Evolutionary conservation across 1,140 invertebrate genomes (phyloP).

Genomic region (Heterodera schachtii): DNA sequence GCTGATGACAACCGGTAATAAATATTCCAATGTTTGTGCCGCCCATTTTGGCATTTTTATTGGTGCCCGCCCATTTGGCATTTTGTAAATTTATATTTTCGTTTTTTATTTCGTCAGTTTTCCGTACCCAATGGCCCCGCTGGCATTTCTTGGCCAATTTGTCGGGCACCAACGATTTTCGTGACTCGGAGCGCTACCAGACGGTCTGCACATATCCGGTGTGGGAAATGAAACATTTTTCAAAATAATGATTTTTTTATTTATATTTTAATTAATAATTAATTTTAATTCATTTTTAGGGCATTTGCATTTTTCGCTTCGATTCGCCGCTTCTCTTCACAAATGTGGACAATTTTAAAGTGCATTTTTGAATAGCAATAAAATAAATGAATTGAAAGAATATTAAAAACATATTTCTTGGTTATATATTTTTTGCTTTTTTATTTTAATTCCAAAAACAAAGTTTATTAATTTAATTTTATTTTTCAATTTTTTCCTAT

Average conservation of each 20-base stretch:
- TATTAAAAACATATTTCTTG: too few relatives aligned
- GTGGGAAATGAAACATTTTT: background rate
- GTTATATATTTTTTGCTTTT: too few relatives aligned
- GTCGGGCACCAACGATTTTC: constrained; percentile 59
- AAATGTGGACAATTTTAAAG: constrained; percentile 63
- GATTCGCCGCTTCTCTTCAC: constrained; percentile 63
- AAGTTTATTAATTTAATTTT: too few relatives aligned
- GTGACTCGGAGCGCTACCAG: constrained; percentile 60
- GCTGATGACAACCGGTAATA: constrained; percentile 59
- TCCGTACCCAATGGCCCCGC: constrained; percentile 48
- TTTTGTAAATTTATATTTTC: background rate
- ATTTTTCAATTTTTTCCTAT: too few relatives aligned
- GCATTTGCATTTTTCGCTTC: constrained; percentile 65
- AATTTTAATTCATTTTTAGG: constrained; percentile 33
- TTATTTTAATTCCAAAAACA: too few relatives aligned
- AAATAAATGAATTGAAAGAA: background rate
- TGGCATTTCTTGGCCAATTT: constrained; percentile 63
- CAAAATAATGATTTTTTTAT: background rate
- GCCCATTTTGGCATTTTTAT: too few relatives aligned
- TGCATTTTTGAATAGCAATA: background rate
- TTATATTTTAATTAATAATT: constrained; percentile 2
- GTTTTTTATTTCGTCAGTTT: constrained; percentile 13
- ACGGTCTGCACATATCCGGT: constrained; percentile 38
- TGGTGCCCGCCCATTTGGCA: too few relatives aligned
- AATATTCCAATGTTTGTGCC: background rate